These are phyloP conservation scores for Crenuchus spilurus DNA, from an alignment of 2,797 vertebrate genomes.

Conservation along the genomic window DNA sequence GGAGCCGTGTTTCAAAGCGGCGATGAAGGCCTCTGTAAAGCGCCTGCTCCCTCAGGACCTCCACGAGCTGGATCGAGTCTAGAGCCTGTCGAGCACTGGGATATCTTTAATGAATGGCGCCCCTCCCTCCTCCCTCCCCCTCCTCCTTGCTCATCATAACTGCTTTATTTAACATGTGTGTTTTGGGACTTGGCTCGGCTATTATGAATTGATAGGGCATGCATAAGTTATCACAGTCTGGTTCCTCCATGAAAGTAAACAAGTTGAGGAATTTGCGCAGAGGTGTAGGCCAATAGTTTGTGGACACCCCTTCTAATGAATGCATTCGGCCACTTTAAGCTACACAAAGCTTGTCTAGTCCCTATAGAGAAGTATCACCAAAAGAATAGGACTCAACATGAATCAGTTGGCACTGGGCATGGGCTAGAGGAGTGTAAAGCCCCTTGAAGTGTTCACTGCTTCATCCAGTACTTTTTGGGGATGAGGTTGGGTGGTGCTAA, in stretches of 20 bases:
- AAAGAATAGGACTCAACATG: too few relatives aligned
- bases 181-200: conserved; percentile 64
- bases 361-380: too few relatives aligned
- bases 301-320: too few relatives aligned
- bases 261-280: conserved; percentile 64
- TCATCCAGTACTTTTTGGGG: too few relatives aligned
- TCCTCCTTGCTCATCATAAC: conserved; percentile 12
- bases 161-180: conserved; percentile 43
- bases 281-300: too few relatives aligned
- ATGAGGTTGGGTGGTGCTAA: too few relatives aligned
- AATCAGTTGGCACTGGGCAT: too few relatives aligned
- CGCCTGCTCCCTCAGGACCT: conserved; percentile 28
- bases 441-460: too few relatives aligned
- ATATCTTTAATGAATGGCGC: conserved; percentile 36
- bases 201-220: conserved; percentile 81
- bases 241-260: conserved; percentile 72
- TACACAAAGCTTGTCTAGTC: too few relatives aligned
- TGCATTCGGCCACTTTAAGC: too few relatives aligned
- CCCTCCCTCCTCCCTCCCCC: conserved; percentile 4
- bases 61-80: conserved; percentile 8
- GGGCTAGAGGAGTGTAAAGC: too few relatives aligned
- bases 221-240: conserved; percentile 79
- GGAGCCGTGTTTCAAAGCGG: conserved; percentile 31
- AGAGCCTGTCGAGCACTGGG: conserved; percentile 12
- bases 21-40: conserved; percentile 18